A percentile compares a stretch with the other conserved stretches of the same genome.
Evolutionary conservation across 2,888 invertebrate species (phyloP).

Genomic region (Drosophila incognita): DNA sequence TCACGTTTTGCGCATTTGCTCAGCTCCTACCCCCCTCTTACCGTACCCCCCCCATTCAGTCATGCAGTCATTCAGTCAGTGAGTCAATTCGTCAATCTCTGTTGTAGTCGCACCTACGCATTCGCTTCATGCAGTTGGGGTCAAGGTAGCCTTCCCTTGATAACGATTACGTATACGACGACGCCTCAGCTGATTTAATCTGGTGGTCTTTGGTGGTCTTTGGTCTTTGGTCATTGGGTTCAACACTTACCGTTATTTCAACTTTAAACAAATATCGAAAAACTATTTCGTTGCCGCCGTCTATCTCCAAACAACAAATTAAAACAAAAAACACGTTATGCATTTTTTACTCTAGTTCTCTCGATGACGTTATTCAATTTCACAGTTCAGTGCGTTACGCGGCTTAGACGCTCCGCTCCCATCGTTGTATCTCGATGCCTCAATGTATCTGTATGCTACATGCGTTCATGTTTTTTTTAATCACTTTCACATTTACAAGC

Average conservation of each 20-base stretch:
- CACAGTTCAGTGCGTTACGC: conserved; percentile 79
- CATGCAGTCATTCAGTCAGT: conserved; percentile 25
- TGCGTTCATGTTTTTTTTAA: conserved; percentile 7
- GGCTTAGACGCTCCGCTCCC: conserved; percentile 75
- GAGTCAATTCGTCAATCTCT: conserved; percentile 50
- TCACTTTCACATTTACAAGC: conserved; percentile 53
- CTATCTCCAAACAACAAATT: too few relatives aligned
- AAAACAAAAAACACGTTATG: conserved; percentile 15
- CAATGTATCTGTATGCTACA: conserved; percentile 12
- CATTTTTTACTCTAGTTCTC: conserved; percentile 26
- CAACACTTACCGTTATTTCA: not conserved
- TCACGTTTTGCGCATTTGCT: conserved; percentile 74
- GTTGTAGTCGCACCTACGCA: conserved; percentile 30
- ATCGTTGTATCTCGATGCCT: conserved; percentile 11
- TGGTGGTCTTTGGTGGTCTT: not conserved
- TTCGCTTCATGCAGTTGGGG: conserved; percentile 52
- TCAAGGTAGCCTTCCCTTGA: conserved; percentile 66
- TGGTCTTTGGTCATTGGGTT: conserved; percentile 1
- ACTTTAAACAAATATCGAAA: not conserved
- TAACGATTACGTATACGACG: conserved; percentile 58
- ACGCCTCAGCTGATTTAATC: conserved; percentile 28
- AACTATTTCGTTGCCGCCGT: not conserved
- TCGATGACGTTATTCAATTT: conserved; percentile 75
- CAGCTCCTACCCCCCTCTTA: conserved; percentile 28
- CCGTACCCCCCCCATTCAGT: conserved; percentile 15